Conservation (phyloP, 2,888 invertebrate genomes). For the Alsophila aescularia region DNA sequence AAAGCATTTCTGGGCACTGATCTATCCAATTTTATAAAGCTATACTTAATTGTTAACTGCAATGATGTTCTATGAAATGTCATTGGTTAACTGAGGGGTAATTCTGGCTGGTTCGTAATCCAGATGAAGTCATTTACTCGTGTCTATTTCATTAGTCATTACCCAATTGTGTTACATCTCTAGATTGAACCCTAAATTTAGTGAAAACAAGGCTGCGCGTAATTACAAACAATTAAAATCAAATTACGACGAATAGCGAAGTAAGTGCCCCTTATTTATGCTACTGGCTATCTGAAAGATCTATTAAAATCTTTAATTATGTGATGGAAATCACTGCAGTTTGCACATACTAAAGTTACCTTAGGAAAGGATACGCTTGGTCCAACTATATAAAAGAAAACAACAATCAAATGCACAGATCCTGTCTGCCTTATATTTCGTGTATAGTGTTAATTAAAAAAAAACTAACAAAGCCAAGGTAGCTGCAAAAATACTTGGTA, state of each 20-base stretch:
- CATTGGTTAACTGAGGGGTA: too few species aligned
- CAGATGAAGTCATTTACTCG: neutral
- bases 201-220: conserved; percentile 56
- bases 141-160: neutral
- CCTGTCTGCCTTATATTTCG: too few species aligned
- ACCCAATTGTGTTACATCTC: conserved; percentile 5
- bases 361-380: neutral
- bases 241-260: conserved; percentile 51
- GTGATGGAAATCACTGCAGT: conserved; percentile 15
- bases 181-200: conserved; percentile 46
- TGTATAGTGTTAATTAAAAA: too few species aligned
- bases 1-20: too few species aligned
- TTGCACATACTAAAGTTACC: conserved; percentile 18
- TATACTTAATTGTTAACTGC: too few species aligned
- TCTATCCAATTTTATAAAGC: too few species aligned
- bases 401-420: too few species aligned
- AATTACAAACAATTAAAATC: conserved; percentile 57
- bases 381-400: too few species aligned
- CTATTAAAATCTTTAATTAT: conserved; percentile 18
- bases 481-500: too few species aligned
- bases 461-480: too few species aligned
- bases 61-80: too few species aligned
- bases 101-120: too few species aligned
- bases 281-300: conserved; percentile 29
- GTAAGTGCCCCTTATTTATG: conserved; percentile 38